Conservation (phyloP, 1,140 invertebrate genomes). For the Lycorma delicatula region DNA sequence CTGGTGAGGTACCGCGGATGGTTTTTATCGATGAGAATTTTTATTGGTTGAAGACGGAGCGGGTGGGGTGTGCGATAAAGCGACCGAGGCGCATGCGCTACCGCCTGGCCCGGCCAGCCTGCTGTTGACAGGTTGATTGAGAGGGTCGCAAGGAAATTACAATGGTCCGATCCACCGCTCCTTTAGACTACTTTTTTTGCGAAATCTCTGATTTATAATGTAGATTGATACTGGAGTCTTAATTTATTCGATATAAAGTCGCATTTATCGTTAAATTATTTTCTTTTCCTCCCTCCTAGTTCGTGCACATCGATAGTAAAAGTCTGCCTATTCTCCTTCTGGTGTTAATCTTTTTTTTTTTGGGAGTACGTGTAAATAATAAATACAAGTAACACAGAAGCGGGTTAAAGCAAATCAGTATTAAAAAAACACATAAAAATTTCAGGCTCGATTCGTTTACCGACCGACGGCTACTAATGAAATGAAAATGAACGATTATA, state of each 20-base stretch:
- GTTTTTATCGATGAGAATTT: slow-evolving; percentile 6
- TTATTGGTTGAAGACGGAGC: slow-evolving; percentile 7
- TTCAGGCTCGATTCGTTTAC: too few species aligned
- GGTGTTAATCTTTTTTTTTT: too few species aligned
- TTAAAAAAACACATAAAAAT: too few species aligned
- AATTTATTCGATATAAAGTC: not conserved
- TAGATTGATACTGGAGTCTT: not conserved
- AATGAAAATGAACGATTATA: too few species aligned
- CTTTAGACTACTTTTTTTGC: slow-evolving; percentile 4
- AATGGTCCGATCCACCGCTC: not conserved
- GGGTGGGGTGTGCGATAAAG: not conserved
- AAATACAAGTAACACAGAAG: too few species aligned
- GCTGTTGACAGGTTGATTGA: slow-evolving; percentile 11
- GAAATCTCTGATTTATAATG: slow-evolving; percentile 2
- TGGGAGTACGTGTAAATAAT: too few species aligned
- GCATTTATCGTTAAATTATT: not conserved
- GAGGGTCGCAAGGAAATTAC: not conserved
- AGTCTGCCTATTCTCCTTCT: too few species aligned
- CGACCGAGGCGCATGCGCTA: not conserved
- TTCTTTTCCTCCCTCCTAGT: not conserved
- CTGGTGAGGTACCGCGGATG: not conserved
- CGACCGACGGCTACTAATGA: too few species aligned
- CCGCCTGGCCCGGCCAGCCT: not conserved
- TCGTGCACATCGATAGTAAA: too few species aligned
- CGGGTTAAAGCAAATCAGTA: too few species aligned